phyloP scores from a whole-genome alignment of 2,888 invertebrate species.

The Ectemnius lituratus region DNA sequence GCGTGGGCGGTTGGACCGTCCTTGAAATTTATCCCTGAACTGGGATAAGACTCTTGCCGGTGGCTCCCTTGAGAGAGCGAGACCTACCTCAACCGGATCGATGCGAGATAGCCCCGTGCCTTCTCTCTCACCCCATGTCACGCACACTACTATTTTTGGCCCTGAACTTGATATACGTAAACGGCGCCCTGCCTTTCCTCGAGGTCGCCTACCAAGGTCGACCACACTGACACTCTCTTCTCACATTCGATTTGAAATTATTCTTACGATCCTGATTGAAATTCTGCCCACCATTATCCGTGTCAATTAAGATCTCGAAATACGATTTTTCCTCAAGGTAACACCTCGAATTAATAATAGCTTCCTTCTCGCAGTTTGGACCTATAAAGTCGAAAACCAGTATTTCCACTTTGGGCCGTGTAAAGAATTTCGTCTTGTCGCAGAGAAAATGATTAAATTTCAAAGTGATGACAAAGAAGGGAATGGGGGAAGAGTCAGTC shows the following conservation, averaged over 20 bases:
- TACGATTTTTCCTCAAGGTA: too few species aligned
- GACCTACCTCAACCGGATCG: slow-evolving; percentile 76
- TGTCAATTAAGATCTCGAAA: too few species aligned
- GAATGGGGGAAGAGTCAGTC: background rate
- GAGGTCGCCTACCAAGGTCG: slow-evolving; percentile 8
- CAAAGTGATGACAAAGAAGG: background rate
- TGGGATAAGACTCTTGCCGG: slow-evolving; percentile 69
- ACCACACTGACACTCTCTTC: too few species aligned
- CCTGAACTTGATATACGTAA: slow-evolving; percentile 55
- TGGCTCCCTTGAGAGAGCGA: slow-evolving; percentile 65
- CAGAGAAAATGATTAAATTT: background rate
- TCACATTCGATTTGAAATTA: too few species aligned
- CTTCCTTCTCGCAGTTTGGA: slow-evolving; percentile 19
- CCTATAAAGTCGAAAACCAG: slow-evolving; percentile 17
- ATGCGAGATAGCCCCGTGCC: slow-evolving; percentile 70
- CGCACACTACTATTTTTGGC: slow-evolving; percentile 60
- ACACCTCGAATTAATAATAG: slow-evolving; percentile 3
- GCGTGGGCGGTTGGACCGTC: slow-evolving; percentile 61
- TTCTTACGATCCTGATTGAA: too few species aligned
- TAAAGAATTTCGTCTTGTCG: background rate
- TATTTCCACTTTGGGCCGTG: slow-evolving; percentile 5
- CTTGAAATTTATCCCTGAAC: slow-evolving; percentile 76
- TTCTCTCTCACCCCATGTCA: slow-evolving; percentile 52
- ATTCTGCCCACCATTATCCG: slow-evolving; percentile 30
- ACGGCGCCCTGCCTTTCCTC: slow-evolving; percentile 16